Evolutionary conservation across 1,140 invertebrate species (phyloP), one percentile per base, ranked within the genome.

Genomic region (Odontomachus brunneus): DNA sequence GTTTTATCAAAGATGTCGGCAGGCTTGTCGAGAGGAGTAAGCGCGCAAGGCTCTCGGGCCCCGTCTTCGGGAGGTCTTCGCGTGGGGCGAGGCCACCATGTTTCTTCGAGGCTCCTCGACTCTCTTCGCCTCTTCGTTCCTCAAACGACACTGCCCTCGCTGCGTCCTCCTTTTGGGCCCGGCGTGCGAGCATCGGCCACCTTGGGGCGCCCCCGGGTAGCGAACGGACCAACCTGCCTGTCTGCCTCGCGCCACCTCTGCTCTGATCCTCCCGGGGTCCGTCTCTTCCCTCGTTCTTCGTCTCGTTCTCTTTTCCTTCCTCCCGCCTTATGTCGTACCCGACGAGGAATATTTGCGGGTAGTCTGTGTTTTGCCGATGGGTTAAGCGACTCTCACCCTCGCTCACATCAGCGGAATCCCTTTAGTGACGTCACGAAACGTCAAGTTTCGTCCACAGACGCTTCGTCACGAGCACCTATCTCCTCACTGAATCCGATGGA

Each of bases 21-120:
- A 88, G 82, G 59, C 78, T 83, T 88, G 86, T 88, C 82, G 87
- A 84, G 69, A 57, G 38, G 33, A 83, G 51, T 57, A 85, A 83
- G 44, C 53, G 60, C 29, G 81, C 38, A 11, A 44, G 38, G 71
- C 62, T 84, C 83, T 90, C 88, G 87, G 82, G 84, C 87, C 33
- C 24, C 88, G 88, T 90, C 90, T 91, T 92, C 91, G 91, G 87
- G 91, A 91, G 92, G 91, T 92, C 92, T 91, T 94, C 92, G 93
- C 93, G 93, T 94, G 92, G 92, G 93, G 93, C 93, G 92, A 94
- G 93, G 93, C 93, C 92, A 93, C 93, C 93, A 92, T 93, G 93
- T 94, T 93, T 86, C 90, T 92, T 83, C 81, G 69, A 81, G 80
- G 69, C 86, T 87, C 78, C 65, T 74, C 78, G 86, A 60, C 74